These are phyloP conservation scores for Neotoma lepida DNA, from an alignment of 2,113 vertebrate species.

Conservation along the genomic window DNA sequence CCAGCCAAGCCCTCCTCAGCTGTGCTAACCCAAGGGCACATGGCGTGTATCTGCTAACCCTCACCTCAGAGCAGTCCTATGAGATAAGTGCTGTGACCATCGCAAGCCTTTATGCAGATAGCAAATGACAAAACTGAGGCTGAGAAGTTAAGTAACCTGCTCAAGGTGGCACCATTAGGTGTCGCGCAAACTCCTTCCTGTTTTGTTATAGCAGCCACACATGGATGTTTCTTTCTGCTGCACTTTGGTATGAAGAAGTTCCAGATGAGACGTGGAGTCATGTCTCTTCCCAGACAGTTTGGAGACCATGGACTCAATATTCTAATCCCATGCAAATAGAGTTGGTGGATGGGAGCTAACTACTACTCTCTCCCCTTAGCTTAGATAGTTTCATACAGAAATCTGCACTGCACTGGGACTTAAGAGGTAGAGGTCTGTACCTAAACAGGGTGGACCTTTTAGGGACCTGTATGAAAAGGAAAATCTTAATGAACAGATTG, in stretches of 20 bases:
- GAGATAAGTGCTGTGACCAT: background rate
- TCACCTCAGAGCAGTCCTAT: background rate
- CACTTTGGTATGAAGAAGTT: background rate
- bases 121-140: background rate
- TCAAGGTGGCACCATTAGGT: rapidly evolving
- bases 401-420: background rate
- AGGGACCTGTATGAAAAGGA: background rate
- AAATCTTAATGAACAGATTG: background rate
- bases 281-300: background rate
- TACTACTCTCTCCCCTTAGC: background rate
- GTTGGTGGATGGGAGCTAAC: background rate
- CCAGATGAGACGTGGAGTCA: background rate
- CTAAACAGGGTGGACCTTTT: background rate
- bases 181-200: background rate
- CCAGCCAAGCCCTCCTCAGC: background rate
- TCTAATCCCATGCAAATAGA: background rate
- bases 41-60: background rate
- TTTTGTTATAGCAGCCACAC: background rate
- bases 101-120: background rate
- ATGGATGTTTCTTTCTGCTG: background rate
- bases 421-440: background rate
- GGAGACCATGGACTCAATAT: background rate
- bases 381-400: background rate
- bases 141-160: background rate
- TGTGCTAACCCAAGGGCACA: background rate